phyloP scores from a whole-genome alignment of 2,888 invertebrate genomes.

The Rhagonycha fulva region DNA sequence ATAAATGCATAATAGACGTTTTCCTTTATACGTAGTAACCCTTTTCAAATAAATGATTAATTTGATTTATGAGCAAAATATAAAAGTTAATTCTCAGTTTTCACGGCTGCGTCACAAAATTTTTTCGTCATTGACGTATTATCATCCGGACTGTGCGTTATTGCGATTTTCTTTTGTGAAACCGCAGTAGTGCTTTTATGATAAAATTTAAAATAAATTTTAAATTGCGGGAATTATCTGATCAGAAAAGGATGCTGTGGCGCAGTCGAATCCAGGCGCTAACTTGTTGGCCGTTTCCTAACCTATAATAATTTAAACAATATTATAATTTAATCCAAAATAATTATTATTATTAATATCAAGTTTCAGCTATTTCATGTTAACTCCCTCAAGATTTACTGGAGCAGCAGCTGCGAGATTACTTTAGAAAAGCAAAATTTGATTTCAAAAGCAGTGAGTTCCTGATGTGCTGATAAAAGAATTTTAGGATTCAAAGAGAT shows the following conservation, averaged over 20 bases:
- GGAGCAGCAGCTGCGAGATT: background rate
- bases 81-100: background rate
- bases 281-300: no score
- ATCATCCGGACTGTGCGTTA: background rate
- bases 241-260: no score
- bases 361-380: background rate
- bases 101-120: background rate
- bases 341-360: background rate
- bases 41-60: background rate
- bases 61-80: background rate
- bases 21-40: background rate
- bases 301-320: background rate
- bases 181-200: no score
- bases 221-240: no score
- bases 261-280: no score
- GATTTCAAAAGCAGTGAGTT: background rate
- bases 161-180: background rate
- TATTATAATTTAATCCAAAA: background rate
- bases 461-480: background rate
- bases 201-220: no score
- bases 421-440: background rate
- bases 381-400: background rate
- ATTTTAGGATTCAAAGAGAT: background rate
- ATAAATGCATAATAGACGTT: background rate
- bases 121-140: background rate